Percentiles rank a stretch among this genome's conserved stretches.
These are phyloP conservation scores for Papilio polytes DNA, from an alignment of 1,140 invertebrate genomes.

Conservation along the genomic window DNA sequence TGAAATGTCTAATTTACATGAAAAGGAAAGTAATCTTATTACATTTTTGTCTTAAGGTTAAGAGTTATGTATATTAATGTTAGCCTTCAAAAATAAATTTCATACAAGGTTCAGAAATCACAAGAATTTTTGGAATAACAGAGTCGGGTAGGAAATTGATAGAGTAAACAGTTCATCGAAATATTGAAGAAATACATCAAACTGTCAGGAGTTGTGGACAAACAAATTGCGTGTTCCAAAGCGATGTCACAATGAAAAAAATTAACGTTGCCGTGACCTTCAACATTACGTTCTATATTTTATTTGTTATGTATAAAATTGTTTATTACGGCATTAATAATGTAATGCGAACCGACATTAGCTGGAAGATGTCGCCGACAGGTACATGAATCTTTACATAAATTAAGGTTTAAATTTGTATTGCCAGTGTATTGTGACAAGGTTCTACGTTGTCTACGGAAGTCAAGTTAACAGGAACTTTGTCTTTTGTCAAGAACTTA, in stretches of 20 bases:
- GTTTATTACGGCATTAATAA: conserved; percentile 71
- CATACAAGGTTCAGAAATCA: too few relatives aligned
- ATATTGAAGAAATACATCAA: conserved; percentile 42
- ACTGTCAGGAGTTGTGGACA: conserved; percentile 44
- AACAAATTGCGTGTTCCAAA: conserved; percentile 59
- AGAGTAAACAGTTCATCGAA: neutral
- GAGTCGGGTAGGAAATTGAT: too few relatives aligned
- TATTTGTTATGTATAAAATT: conserved; percentile 47
- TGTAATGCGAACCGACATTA: conserved; percentile 64
- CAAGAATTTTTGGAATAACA: too few relatives aligned
- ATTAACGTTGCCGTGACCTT: conserved; percentile 77
- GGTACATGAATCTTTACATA: conserved; percentile 77
- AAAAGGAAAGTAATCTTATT: too few relatives aligned
- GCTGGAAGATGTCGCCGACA: conserved; percentile 64
- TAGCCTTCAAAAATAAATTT: too few relatives aligned
- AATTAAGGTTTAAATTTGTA: conserved; percentile 62
- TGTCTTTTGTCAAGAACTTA: neutral
- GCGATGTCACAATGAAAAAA: conserved; percentile 67
- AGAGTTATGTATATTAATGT: too few relatives aligned
- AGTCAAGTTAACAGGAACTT: neutral
- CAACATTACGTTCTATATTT: conserved; percentile 64
- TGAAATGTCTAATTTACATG: too few relatives aligned
- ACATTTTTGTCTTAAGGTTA: too few relatives aligned
- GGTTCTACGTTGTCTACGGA: neutral
- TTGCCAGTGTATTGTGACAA: conserved; percentile 33